Conservation (phyloP, 2,888 invertebrate genomes). For the Lucinisca nassula region DNA sequence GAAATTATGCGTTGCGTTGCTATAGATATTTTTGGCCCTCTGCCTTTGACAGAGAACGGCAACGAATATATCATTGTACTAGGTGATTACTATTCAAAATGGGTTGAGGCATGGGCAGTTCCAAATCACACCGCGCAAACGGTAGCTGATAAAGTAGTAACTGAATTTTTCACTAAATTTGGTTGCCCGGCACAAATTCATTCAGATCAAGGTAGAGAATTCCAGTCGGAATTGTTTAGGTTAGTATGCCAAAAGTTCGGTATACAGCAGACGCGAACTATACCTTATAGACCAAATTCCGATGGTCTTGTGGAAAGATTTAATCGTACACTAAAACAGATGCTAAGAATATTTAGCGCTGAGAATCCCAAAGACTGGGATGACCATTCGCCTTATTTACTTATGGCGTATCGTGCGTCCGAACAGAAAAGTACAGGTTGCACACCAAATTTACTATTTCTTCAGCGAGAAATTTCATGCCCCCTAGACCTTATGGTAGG, state of each 20-base stretch:
- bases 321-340: neutral
- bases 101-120: slow-evolving; percentile 15
- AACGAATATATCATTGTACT: slow-evolving; percentile 17
- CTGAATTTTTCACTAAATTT: slow-evolving; percentile 24
- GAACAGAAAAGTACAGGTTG: slow-evolving; percentile 12
- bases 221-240: neutral
- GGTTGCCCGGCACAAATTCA: slow-evolving; percentile 16
- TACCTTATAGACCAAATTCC: neutral
- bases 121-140: slow-evolving; percentile 16
- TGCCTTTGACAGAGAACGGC: slow-evolving; percentile 20
- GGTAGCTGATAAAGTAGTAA: slow-evolving; percentile 28
- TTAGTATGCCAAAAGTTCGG: neutral
- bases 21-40: neutral
- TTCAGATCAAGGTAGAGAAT: neutral
- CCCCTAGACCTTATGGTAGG: too few relatives aligned
- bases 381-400: neutral
- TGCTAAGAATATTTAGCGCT: neutral
- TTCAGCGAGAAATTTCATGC: neutral
- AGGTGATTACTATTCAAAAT: slow-evolving; percentile 22
- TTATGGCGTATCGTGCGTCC: too few relatives aligned
- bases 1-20: neutral
- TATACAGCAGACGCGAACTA: neutral
- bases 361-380: neutral
- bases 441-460: neutral
- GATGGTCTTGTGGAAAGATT: neutral